phyloP scores from a whole-genome alignment of 2,797 vertebrate genomes.

The Hyperoplus lanceolatus region DNA sequence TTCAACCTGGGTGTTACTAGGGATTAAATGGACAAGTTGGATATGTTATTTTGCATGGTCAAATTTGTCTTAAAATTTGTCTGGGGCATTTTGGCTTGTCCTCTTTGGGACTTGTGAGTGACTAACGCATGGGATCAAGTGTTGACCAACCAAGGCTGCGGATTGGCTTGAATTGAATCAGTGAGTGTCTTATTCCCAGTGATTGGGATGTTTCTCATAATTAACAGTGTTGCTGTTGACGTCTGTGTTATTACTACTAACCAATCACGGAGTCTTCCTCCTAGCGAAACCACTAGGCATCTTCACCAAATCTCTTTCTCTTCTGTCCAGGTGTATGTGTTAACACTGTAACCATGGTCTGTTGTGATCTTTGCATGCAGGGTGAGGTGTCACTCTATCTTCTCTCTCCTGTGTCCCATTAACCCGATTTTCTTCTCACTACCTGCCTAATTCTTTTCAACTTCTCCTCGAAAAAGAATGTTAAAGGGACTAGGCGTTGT shows the following conservation, averaged over 20 bases:
- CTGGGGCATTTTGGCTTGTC: slow-evolving; percentile 57
- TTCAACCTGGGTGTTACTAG: slow-evolving; percentile 47
- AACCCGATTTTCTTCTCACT: slow-evolving; percentile 53
- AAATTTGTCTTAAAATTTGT: slow-evolving; percentile 55
- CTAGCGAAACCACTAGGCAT: slow-evolving; percentile 47
- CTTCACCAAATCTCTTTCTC: slow-evolving; percentile 42
- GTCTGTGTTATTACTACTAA: slow-evolving; percentile 75
- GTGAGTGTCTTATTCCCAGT: slow-evolving; percentile 44
- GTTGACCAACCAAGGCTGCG: slow-evolving; percentile 50
- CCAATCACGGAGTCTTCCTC: slow-evolving; percentile 55
- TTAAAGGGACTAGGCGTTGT: slow-evolving; percentile 8
- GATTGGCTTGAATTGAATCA: slow-evolving; percentile 67
- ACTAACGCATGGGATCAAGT: slow-evolving; percentile 75
- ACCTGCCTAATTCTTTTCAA: slow-evolving; percentile 28
- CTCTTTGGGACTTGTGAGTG: slow-evolving; percentile 55
- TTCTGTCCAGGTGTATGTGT: slow-evolving; percentile 45
- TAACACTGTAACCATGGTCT: slow-evolving; percentile 49
- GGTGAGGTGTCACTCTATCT: slow-evolving; percentile 34
- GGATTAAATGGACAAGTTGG: slow-evolving; percentile 13
- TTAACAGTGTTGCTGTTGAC: slow-evolving; percentile 74
- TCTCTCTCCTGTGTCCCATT: slow-evolving; percentile 48
- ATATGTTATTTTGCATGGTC: slow-evolving; percentile 73
- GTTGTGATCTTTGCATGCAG: slow-evolving; percentile 46
- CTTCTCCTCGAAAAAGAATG: slow-evolving; percentile 1
- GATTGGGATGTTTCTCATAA: slow-evolving; percentile 48